phyloP scores from a whole-genome alignment of 2,797 vertebrate genomes.

The Thaleichthys pacificus region DNA sequence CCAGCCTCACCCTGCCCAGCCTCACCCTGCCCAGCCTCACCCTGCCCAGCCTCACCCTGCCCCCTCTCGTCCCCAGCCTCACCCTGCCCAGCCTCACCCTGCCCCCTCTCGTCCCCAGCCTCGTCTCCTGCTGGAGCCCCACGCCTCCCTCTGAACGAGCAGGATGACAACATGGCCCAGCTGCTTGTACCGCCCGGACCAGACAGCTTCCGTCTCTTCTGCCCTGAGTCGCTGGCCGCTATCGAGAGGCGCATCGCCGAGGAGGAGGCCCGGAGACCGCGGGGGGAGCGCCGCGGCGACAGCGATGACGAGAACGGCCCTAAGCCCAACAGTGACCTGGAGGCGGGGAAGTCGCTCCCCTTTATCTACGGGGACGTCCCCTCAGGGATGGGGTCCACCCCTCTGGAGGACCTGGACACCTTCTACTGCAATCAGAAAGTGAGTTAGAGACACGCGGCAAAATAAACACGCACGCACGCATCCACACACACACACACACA shows the following conservation, averaged over 20 bases:
- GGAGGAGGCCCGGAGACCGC: slow-evolving; percentile 86
- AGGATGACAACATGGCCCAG: slow-evolving; percentile 99
- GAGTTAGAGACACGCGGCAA: slow-evolving; percentile 43
- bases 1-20: background rate
- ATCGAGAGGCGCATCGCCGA: slow-evolving; percentile 91
- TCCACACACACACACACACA: background rate
- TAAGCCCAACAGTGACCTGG: slow-evolving; percentile 96
- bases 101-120: slow-evolving; percentile 61
- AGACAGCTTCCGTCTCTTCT: slow-evolving; percentile 95
- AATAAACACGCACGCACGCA: background rate
- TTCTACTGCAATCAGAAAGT: slow-evolving; percentile 97
- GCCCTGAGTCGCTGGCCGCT: slow-evolving; percentile 92
- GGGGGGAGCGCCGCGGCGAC: slow-evolving; percentile 60
- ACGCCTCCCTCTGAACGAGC: slow-evolving; percentile 86
- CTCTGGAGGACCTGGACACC: slow-evolving; percentile 93
- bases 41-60: background rate
- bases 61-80: slow-evolving; percentile 66
- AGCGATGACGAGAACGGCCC: slow-evolving; percentile 88
- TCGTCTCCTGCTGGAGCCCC: slow-evolving; percentile 82
- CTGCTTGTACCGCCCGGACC: slow-evolving; percentile 98
- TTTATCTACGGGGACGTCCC: slow-evolving; percentile 96
- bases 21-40: background rate
- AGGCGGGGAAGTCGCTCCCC: slow-evolving; percentile 93
- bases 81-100: slow-evolving; percentile 20
- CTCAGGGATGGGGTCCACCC: slow-evolving; percentile 85